phyloP scores from a whole-genome alignment of 2,113 vertebrate genomes.

The Neopipo cinnamomea region DNA sequence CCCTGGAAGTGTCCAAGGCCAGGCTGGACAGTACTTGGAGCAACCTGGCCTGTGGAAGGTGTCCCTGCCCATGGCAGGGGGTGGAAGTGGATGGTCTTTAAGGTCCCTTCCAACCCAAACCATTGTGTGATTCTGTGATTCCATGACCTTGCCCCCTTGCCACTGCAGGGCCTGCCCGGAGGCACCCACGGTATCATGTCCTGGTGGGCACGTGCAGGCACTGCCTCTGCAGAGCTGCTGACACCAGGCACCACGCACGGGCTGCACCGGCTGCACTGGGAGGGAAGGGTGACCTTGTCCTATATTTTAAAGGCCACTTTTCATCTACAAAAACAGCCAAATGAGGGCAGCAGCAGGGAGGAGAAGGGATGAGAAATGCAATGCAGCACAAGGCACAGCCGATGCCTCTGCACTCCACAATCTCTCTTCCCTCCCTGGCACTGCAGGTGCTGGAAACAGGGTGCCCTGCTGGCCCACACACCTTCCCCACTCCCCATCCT shows the following conservation, averaged over 20 bases:
- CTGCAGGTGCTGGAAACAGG: neutral
- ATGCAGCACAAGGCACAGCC: neutral
- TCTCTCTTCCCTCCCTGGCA: neutral
- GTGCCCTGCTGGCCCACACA: neutral
- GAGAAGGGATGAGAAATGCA: neutral
- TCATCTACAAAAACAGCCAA: conserved; percentile 34
- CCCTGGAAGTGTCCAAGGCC: rapidly evolving
- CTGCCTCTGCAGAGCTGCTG: neutral
- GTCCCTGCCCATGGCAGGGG: neutral
- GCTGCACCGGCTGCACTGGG: neutral
- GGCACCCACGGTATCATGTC: rapidly evolving
- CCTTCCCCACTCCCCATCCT: neutral
- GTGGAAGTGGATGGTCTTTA: neutral
- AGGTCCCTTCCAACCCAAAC: neutral
- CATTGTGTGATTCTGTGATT: neutral
- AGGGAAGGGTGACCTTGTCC: conserved; percentile 56
- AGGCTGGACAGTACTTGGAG: rapidly evolving
- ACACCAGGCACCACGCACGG: neutral
- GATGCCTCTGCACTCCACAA: neutral
- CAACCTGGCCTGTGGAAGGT: rapidly evolving
- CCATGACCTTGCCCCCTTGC: neutral
- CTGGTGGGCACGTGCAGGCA: neutral
- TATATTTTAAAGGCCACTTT: conserved; percentile 54
- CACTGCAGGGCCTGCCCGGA: neutral
- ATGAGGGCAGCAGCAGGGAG: conserved; percentile 48